Percentiles rank a stretch among this genome's conserved stretches.
phyloP scores from a whole-genome alignment of 2,888 invertebrate species.

The Eristalis intricaria region DNA sequence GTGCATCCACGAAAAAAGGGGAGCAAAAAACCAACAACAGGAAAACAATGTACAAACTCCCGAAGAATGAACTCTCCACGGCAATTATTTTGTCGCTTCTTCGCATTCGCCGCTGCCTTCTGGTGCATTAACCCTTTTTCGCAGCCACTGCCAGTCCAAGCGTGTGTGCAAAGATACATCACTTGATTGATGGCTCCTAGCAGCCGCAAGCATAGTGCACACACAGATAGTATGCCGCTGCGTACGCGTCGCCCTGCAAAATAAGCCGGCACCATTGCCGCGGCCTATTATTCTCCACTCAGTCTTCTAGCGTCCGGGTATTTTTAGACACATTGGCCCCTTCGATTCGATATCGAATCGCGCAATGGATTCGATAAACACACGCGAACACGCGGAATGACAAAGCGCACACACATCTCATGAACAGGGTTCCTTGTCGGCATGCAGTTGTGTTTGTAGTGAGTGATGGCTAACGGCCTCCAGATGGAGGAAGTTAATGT shows the following conservation, averaged over 20 bases:
- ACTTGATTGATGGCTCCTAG: slow-evolving; percentile 66
- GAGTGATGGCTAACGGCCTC: not conserved
- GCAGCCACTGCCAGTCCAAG: slow-evolving; percentile 19
- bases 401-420: not conserved
- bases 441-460: not conserved
- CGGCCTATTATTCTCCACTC: slow-evolving; percentile 32
- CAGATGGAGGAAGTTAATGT: not conserved
- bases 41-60: slow-evolving; percentile 43
- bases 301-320: not conserved
- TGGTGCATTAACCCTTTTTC: slow-evolving; percentile 62
- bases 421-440: not conserved
- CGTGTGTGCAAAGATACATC: slow-evolving; percentile 31
- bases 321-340: slow-evolving; percentile 8
- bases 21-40: slow-evolving; percentile 16
- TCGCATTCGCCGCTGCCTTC: not conserved
- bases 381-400: not conserved
- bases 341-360: slow-evolving; percentile 15
- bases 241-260: slow-evolving; percentile 19
- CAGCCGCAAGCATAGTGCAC: slow-evolving; percentile 49
- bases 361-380: not conserved
- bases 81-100: slow-evolving; percentile 64
- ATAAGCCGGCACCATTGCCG: slow-evolving; percentile 50
- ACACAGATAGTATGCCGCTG: slow-evolving; percentile 8
- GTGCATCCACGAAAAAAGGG: slow-evolving; percentile 1
- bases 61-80: slow-evolving; percentile 39